Base-by-base conservation (phyloP, 1,140 invertebrate species). In the Papilio aristodemus region DNA sequence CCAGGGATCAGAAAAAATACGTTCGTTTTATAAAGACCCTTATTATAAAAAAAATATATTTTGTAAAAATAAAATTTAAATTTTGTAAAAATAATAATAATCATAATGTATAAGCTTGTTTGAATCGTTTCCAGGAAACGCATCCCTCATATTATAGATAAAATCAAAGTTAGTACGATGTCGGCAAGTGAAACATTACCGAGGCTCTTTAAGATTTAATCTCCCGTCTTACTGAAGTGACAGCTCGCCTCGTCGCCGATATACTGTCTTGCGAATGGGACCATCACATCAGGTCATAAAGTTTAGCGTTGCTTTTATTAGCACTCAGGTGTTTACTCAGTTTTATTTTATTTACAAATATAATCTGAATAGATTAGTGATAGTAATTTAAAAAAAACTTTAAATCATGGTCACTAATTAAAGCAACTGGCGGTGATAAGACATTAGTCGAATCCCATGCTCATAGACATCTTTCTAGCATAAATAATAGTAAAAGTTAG, bases 161-260 rank as follows among this genome's bases (percentile, higher is more conserved):
- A 63, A 13, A 43, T 11, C 19, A 63, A 63, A 63, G 14, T 63
- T 43, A 41, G 8, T 13, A 57, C 10, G 19, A 39, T 19, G 36
- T 13, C 60, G 11, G 38, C 19, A 41, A 43, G 17, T 63, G 7
- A 19, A 17, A 62, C 17, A n/a, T 4, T n/a, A 25, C 8, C 38
- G 32, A 37, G 36, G 36, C 13, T 63, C 19, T 54, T 54, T 54
- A 39, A 41, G 60, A 63, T 63, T 41, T 63, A 41, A 63, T 63
- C 60, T 39, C 37, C 13, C 11, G 6, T 63, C 19, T 63, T 22
- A 62, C n/a, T 38, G 19, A 63, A 38, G 37, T 63, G 38, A 39
- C 38, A 41, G 13, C 37, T n/a, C 37, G 37, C 11, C 50, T 25
- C 19, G n/a, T 6, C 27, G 60, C 14, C 10, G 37, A 39, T 63